Conservation (phyloP, 2,797 vertebrate species). For the Petrocephalus schoutedeni region DNA sequence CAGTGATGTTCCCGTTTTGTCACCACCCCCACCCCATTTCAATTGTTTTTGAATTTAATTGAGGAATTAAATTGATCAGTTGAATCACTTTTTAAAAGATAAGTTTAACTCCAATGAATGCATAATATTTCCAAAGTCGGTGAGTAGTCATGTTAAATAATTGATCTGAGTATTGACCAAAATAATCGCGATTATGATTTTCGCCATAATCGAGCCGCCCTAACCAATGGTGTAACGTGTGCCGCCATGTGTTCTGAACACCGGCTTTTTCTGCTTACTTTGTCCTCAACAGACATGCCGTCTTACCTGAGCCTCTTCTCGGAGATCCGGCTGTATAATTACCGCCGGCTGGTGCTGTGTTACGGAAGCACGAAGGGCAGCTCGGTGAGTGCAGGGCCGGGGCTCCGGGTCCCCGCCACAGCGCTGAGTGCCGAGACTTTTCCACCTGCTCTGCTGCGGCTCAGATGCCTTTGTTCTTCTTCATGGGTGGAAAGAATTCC, state of each 20-base stretch:
- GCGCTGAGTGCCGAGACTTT: not conserved
- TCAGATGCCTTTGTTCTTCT: not conserved
- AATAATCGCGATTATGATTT: not conserved
- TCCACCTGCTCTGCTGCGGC: not conserved
- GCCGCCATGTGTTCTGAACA: not conserved
- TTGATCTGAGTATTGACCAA: not conserved
- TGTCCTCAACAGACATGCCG: constrained; percentile 76
- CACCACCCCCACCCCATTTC: not conserved
- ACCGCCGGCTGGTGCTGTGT: constrained; percentile 92
- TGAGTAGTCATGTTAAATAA: not conserved
- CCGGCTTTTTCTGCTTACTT: constrained; percentile 29
- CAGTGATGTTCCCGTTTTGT: not conserved
- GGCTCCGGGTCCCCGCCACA: not conserved
- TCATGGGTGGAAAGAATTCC: constrained; percentile 11
- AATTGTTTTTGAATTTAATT: not conserved
- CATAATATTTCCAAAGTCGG: not conserved
- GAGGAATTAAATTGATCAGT: not conserved
- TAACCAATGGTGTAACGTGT: not conserved
- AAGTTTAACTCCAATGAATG: not conserved
- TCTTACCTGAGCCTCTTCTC: constrained; percentile 87
- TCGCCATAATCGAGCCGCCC: not conserved
- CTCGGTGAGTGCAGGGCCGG: constrained; percentile 68
- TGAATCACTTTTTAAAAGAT: not conserved
- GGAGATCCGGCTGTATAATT: constrained; percentile 95
- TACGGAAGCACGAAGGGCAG: constrained; percentile 95